Evolutionary conservation across 2,888 invertebrate genomes (phyloP).

Genomic region (Neoaliturus tenellus): DNA sequence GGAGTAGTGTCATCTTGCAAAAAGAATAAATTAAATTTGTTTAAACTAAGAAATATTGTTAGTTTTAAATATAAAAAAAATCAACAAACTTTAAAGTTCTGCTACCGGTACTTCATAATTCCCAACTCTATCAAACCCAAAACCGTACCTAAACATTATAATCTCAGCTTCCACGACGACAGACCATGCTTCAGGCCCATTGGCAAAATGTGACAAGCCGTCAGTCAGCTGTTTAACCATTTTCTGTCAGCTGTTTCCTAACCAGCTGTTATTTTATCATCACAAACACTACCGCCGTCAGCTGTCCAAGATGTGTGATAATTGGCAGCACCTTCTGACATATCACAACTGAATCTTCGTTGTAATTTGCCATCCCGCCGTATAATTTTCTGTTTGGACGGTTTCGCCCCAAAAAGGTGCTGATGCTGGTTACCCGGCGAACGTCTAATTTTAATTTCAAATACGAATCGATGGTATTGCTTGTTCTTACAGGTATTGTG

Average conservation of each 20-base stretch:
- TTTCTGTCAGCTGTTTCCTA: not conserved
- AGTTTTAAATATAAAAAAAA: too few species aligned
- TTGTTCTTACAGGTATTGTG: too few species aligned
- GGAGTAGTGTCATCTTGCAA: too few species aligned
- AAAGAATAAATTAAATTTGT: too few species aligned
- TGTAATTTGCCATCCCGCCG: slow-evolving; percentile 20
- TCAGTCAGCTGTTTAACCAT: not conserved
- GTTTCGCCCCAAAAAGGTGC: slow-evolving; percentile 7
- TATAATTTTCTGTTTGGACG: slow-evolving; percentile 3
- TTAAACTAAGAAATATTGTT: too few species aligned
- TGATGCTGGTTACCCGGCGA: not conserved
- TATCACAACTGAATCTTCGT: too few species aligned
- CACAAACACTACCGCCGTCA: too few species aligned
- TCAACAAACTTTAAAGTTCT: too few species aligned
- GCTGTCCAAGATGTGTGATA: slow-evolving; percentile 15
- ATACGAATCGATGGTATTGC: not conserved
- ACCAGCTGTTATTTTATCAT: slow-evolving; percentile 24
- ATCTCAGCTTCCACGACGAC: not conserved
- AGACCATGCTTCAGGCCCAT: not conserved
- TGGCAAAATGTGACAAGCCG: not conserved
- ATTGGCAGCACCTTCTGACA: too few species aligned
- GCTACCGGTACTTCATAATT: too few species aligned
- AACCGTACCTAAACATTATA: not conserved
- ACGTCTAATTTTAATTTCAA: slow-evolving; percentile 12
- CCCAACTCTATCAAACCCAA: too few species aligned